phyloP scores from a whole-genome alignment of 2,797 vertebrate genomes.

The Podargus strigoides region DNA sequence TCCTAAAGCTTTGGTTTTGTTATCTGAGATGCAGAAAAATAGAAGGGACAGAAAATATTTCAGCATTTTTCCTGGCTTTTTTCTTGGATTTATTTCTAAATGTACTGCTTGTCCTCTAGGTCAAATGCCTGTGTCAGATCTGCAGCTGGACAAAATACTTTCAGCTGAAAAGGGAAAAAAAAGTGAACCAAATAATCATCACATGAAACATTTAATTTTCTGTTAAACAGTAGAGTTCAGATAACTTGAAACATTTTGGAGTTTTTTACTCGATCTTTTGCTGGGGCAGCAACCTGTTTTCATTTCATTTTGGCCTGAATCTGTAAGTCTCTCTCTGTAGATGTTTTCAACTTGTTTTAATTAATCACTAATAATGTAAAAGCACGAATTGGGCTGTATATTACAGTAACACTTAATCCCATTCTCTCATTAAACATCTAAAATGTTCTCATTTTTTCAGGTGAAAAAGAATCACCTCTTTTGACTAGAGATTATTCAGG shows the following conservation, averaged over 20 bases:
- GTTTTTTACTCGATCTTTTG: background rate
- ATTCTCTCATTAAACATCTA: background rate
- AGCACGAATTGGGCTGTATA: background rate
- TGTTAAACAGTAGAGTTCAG: background rate
- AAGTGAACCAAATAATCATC: background rate
- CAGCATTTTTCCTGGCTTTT: conserved; percentile 14
- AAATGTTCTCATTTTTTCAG: background rate
- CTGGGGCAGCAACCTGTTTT: background rate
- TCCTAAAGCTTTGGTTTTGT: background rate
- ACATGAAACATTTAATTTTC: background rate
- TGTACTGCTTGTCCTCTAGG: background rate
- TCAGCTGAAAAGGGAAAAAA: background rate
- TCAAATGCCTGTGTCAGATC: background rate
- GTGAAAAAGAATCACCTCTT: background rate
- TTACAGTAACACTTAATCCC: background rate
- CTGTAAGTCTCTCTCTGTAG: background rate
- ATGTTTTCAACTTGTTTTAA: background rate
- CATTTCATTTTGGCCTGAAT: background rate
- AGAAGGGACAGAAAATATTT: background rate
- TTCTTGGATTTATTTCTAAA: conserved; percentile 47
- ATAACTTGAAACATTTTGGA: background rate
- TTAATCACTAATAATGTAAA: background rate
- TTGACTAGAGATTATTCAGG: background rate
- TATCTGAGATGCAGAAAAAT: conserved; percentile 27
- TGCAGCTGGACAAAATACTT: background rate